Evolutionary conservation across 2,888 invertebrate genomes (phyloP).

Genomic region (Erannis defoliaria): DNA sequence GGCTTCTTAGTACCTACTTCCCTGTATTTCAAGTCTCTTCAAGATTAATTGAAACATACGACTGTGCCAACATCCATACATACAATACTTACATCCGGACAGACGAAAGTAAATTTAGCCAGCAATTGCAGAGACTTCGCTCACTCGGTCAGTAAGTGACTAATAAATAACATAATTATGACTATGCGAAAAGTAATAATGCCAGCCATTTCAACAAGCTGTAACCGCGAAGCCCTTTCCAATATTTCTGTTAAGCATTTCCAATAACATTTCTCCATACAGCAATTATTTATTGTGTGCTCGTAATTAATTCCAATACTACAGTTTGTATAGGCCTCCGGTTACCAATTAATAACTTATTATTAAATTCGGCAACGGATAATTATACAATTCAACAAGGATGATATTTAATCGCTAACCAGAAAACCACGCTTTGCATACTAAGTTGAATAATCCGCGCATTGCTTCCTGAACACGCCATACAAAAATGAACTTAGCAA

Average conservation of each 20-base stretch:
- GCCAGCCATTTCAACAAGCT: neutral
- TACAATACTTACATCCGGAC: too few species aligned
- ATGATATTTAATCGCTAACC: constrained; percentile 3
- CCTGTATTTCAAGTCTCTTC: too few species aligned
- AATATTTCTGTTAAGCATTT: constrained; percentile 15
- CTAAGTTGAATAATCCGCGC: neutral
- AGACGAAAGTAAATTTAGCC: too few species aligned
- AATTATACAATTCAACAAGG: constrained; percentile 40
- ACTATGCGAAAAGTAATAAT: neutral
- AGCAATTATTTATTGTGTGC: constrained; percentile 42
- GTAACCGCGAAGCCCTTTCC: neutral
- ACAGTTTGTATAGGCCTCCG: constrained; percentile 48
- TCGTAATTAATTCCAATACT: constrained; percentile 60
- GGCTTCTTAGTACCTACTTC: too few species aligned
- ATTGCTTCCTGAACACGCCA: neutral
- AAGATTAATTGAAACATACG: too few species aligned
- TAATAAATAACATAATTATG: neutral
- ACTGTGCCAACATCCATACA: too few species aligned
- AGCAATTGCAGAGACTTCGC: too few species aligned
- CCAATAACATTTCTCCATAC: constrained; percentile 28
- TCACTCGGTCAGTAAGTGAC: too few species aligned
- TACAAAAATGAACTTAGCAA: too few species aligned
- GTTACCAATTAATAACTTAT: constrained; percentile 47
- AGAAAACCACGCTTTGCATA: neutral
- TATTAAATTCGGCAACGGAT: constrained; percentile 43